These are phyloP conservation scores for Drosophila rufa DNA, from an alignment of 1,140 invertebrate genomes.

Conservation along the genomic window DNA sequence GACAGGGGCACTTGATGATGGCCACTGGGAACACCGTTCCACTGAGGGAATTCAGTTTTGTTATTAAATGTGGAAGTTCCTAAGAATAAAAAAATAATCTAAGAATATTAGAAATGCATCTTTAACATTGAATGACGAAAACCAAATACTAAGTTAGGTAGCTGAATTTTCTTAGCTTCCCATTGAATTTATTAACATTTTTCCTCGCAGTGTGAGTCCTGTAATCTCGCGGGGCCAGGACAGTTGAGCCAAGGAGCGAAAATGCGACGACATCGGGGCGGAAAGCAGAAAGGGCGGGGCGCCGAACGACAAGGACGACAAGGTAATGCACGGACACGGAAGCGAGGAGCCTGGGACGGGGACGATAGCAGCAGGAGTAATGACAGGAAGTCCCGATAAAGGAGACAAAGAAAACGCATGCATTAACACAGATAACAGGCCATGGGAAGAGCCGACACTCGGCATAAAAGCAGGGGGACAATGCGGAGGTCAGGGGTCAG, in stretches of 20 bases:
- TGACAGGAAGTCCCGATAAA: constrained; percentile 76
- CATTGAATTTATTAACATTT: neutral
- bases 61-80: neutral
- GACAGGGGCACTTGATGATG: constrained; percentile 5
- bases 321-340: constrained; percentile 62
- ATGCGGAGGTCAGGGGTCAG: constrained; percentile 1
- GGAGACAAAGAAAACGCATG: constrained; percentile 72
- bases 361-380: constrained; percentile 72
- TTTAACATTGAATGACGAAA: neutral
- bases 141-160: neutral
- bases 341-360: constrained; percentile 35
- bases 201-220: constrained; percentile 27
- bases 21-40: constrained; percentile 3
- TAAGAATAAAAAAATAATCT: neutral
- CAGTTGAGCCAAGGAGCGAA: constrained; percentile 16
- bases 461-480: neutral
- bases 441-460: constrained; percentile 20
- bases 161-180: too few relatives aligned
- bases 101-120: neutral
- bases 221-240: constrained; percentile 55
- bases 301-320: constrained; percentile 39
- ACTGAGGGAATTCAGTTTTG: neutral
- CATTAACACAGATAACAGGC: constrained; percentile 70
- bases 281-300: constrained; percentile 8
- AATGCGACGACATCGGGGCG: constrained; percentile 24